These are phyloP conservation scores for Ramazzottius varieornatus DNA, from an alignment of 2,888 invertebrate species.

Conservation along the genomic window DNA sequence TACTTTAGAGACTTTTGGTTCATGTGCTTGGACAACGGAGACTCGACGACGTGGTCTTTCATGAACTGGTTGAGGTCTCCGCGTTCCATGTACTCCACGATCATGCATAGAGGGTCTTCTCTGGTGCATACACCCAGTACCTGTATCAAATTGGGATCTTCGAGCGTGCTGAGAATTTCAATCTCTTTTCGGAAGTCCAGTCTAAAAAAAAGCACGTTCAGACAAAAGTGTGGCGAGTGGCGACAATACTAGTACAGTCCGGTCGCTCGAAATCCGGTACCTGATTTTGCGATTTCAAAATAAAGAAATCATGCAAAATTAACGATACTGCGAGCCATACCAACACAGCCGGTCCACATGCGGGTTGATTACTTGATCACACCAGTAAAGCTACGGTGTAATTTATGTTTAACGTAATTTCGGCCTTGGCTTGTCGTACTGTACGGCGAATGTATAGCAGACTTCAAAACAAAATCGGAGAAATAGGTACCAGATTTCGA, in stretches of 20 bases:
- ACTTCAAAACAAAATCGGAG: too few relatives aligned
- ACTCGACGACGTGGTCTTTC: constrained; percentile 41
- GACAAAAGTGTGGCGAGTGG: too few relatives aligned
- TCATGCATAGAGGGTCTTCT: constrained; percentile 57
- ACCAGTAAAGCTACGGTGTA: not conserved
- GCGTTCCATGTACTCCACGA: constrained; percentile 64
- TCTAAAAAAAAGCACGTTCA: constrained; percentile 28
- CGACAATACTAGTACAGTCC: too few relatives aligned
- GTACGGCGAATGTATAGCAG: too few relatives aligned
- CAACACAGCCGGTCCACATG: not conserved
- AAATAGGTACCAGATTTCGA: not conserved
- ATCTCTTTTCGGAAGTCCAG: constrained; percentile 60
- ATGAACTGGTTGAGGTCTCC: constrained; percentile 55
- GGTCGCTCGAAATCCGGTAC: too few relatives aligned
- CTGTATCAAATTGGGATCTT: constrained; percentile 54
- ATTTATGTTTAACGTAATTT: too few relatives aligned
- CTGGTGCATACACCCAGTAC: constrained; percentile 51
- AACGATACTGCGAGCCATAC: too few relatives aligned
- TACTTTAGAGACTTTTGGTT: constrained; percentile 43
- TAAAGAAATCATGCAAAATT: too few relatives aligned
- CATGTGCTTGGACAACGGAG: constrained; percentile 31
- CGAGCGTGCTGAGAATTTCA: constrained; percentile 53
- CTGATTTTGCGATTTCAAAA: too few relatives aligned
- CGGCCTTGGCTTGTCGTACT: too few relatives aligned
- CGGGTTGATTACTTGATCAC: not conserved